Base-by-base conservation (phyloP, 1,140 invertebrate species). In the Zaprionus ghesquierei region DNA sequence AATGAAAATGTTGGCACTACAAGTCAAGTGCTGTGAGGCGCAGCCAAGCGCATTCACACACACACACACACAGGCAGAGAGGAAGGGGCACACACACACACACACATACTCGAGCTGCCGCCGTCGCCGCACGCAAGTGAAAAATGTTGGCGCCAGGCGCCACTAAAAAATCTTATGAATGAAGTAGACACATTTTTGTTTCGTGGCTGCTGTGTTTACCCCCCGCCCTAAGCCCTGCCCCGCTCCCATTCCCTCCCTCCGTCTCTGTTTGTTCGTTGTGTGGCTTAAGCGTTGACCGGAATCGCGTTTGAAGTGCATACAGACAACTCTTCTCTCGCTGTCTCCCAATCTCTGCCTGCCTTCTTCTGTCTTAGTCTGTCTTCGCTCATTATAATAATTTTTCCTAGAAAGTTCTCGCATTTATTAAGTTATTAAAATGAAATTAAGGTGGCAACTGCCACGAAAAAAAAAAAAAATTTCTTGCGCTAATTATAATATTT, bases 1-100 rank as follows among this genome's bases (percentile, higher is more conserved):
- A 91, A 91, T 91, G 89, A 91, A 91, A 91, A 81, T 80, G 81
- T 91, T 91, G 89, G 77, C 90, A 91, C 90, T 90, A 77, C 81
- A 87, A 91, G 77, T 91, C 89, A 91, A 91, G 89, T 91, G 89
- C 79, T 84, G 71, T 81, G 81, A 87, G 78, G 74, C 77, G 89
- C 68, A 81, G 69, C 85, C 70, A 73, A 70, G 70, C 69, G 53
- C 53, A 61, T 69, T 41, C 63, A 66, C 62, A 61, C 50, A 65
- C 69, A 75, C 66, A 65, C 50, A 64, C 54, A 54, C 62, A 69
- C 69, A 60, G 38, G 46, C 4, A 13, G 33, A 41, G 59, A 64
- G 71, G 33, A 8, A 53, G 55, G 35, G 58, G 53, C 60, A 53
- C 25, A 61, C 60, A 54, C 33, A 51, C 49, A 38, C 25, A 54